Evolutionary conservation across 2,888 invertebrate genomes (phyloP).

Genomic region (Incurvaria masculella): DNA sequence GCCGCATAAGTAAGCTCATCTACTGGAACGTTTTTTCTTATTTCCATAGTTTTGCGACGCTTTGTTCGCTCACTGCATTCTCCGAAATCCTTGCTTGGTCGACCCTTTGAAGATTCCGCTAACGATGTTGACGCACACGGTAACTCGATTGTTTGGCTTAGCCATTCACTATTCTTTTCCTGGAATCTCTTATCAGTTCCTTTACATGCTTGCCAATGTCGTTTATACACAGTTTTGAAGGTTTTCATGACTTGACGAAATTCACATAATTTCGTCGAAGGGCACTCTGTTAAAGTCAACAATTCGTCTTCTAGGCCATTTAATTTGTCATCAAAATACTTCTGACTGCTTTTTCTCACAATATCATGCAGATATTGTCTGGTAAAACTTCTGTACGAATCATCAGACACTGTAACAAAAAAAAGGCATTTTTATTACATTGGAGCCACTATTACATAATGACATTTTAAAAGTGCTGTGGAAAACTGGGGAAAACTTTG

Average conservation of each 20-base stretch:
- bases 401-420: no score
- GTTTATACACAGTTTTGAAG: slow-evolving; percentile 4
- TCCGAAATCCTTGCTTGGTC: slow-evolving; percentile 5
- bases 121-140: no score
- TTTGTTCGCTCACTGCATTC: slow-evolving; percentile 8
- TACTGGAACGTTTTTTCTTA: slow-evolving; percentile 6
- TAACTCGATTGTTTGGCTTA: not conserved
- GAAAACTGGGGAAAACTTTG: no score
- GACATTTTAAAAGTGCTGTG: no score
- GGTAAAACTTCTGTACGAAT: no score
- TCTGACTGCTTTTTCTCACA: slow-evolving; percentile 2
- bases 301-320: slow-evolving; percentile 1
- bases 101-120: not conserved
- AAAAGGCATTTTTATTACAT: no score
- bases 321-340: slow-evolving; percentile 3
- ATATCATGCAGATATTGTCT: not conserved
- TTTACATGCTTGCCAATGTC: slow-evolving; percentile 1
- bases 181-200: slow-evolving; percentile 2
- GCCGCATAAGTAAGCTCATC: slow-evolving; percentile 8
- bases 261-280: not conserved
- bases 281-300: slow-evolving; percentile 1
- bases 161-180: slow-evolving; percentile 5
- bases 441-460: no score
- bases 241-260: not conserved
- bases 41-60: slow-evolving; percentile 8